Evolutionary conservation across 2,113 vertebrate genomes (phyloP).

Genomic region (Ursus arctos): DNA sequence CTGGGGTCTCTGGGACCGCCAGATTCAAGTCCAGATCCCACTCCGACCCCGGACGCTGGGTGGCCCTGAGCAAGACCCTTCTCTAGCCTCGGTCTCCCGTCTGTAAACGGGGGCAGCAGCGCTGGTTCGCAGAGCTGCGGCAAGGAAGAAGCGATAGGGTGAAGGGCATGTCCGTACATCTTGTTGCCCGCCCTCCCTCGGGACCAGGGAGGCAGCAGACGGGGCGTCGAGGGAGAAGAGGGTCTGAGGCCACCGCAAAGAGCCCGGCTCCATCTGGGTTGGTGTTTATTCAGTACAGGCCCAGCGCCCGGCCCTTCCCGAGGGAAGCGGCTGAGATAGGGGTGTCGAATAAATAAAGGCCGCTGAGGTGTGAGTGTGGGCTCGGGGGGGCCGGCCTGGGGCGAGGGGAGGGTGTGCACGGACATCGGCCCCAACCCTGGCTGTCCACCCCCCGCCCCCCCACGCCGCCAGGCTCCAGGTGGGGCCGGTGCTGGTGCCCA

Average conservation of each 20-base stretch:
- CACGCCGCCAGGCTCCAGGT: background rate
- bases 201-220: background rate
- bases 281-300: slow-evolving; percentile 76
- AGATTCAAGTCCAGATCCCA: background rate
- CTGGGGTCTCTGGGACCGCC: background rate
- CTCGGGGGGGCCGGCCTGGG: background rate
- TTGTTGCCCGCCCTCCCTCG: rapidly evolving
- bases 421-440: background rate
- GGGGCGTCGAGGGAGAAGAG: background rate
- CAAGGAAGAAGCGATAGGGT: rapidly evolving
- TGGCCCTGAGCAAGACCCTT: background rate
- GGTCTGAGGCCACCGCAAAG: slow-evolving; percentile 25
- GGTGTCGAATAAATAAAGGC: slow-evolving; percentile 78
- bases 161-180: rapidly evolving
- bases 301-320: slow-evolving; percentile 41
- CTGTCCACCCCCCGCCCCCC: background rate
- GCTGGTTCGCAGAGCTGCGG: background rate
- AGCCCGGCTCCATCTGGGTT: slow-evolving; percentile 5
- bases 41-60: rapidly evolving
- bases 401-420: rapidly evolving
- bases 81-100: background rate
- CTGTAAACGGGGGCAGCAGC: rapidly evolving
- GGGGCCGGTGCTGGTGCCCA: background rate
- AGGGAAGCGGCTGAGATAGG: background rate
- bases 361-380: background rate